A percentile compares a stretch with the other conserved stretches of the same genome.
Conservation (phyloP, 2,888 invertebrate species). For the Lordiphosa andalusiaca region DNA sequence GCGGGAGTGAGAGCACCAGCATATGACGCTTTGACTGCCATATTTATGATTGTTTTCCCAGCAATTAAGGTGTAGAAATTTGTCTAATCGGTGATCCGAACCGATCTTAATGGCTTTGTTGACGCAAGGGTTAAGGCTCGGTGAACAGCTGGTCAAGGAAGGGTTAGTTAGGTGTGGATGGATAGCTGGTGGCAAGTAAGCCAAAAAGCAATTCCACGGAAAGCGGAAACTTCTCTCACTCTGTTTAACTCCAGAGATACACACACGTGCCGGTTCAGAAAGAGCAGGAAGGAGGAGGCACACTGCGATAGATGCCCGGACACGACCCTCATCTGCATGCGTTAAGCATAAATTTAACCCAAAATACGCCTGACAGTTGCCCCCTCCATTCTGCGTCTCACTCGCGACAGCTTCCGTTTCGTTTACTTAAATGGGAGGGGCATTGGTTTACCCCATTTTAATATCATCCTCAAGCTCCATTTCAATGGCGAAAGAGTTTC, state of each 20-base stretch:
- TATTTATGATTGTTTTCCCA: constrained; percentile 61
- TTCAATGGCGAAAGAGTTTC: constrained; percentile 53
- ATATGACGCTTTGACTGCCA: constrained; percentile 53
- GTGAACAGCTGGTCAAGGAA: constrained; percentile 45
- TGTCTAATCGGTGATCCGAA: constrained; percentile 46
- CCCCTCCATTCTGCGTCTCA: constrained; percentile 25
- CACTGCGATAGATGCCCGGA: constrained; percentile 1
- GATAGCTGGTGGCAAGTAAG: not conserved
- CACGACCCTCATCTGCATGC: constrained; percentile 59
- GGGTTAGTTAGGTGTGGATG: constrained; percentile 24
- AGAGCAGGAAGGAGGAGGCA: not conserved
- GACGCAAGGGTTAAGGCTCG: constrained; percentile 36
- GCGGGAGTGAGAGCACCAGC: constrained; percentile 44
- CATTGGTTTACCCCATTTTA: no score
- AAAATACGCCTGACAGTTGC: constrained; percentile 57
- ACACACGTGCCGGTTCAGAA: constrained; percentile 10
- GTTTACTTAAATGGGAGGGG: constrained; percentile 18
- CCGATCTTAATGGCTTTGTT: constrained; percentile 41
- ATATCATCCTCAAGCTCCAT: no score
- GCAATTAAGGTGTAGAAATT: constrained; percentile 65
- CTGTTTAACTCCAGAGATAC: not conserved
- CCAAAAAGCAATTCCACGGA: not conserved
- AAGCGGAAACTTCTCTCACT: not conserved
- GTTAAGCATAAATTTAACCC: constrained; percentile 59
- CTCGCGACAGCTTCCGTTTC: constrained; percentile 37